Evolutionary conservation across 2,113 vertebrate genomes (phyloP).

Genomic region (Australoheros scitulus): DNA sequence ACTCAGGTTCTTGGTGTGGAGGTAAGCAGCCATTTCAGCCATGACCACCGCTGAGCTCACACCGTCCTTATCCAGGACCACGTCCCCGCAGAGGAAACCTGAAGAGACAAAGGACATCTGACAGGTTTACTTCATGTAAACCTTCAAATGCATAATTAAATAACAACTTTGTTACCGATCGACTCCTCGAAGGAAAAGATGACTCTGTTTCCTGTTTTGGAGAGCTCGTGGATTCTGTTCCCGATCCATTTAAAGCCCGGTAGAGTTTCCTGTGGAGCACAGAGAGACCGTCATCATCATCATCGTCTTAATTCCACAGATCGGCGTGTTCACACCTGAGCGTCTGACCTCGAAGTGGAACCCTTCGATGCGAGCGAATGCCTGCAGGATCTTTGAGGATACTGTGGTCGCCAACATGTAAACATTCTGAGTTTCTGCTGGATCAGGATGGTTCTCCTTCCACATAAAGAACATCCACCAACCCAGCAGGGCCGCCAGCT

Average conservation of each 20-base stretch:
- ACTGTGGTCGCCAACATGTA: conserved; percentile 95
- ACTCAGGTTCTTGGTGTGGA: conserved; percentile 80
- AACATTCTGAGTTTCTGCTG: conserved; percentile 75
- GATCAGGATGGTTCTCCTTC: conserved; percentile 77
- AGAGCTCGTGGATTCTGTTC: conserved; percentile 87
- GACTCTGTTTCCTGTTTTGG: conserved; percentile 84
- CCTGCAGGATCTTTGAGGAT: conserved; percentile 91
- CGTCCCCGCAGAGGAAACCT: conserved; percentile 93
- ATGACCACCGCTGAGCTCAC: conserved; percentile 91
- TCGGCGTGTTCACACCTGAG: rapidly evolving
- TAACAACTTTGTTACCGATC: conserved; percentile 82
- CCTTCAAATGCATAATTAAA: background rate
- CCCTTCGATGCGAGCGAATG: conserved; percentile 87
- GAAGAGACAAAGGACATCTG: background rate
- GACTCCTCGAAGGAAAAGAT: conserved; percentile 97
- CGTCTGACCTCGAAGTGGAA: conserved; percentile 88
- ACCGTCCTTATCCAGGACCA: conserved; percentile 93
- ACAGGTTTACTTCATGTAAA: background rate
- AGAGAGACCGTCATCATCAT: background rate
- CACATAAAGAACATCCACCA: conserved; percentile 97
- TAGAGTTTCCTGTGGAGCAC: conserved; percentile 88
- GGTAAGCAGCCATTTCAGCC: conserved; percentile 91
- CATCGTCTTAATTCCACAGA: background rate
- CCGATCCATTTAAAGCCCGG: conserved; percentile 98
- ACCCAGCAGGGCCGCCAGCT: conserved; percentile 90